Conservation (phyloP, 1,140 invertebrate genomes). For the Brachystomella parvula region DNA sequence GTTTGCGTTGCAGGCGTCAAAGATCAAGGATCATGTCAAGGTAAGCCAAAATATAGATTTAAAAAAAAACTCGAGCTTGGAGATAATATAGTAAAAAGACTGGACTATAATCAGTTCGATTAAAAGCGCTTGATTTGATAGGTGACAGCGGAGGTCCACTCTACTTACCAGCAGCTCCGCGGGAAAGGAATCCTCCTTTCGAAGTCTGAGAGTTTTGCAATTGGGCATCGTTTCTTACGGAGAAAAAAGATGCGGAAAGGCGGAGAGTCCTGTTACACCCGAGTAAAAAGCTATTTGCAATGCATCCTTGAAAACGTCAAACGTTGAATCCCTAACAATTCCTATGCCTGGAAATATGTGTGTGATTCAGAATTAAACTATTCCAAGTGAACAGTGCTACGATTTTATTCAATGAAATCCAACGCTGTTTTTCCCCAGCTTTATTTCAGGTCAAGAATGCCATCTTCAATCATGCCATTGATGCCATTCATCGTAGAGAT, state of each 20-base stretch:
- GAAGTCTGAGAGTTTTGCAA: slow-evolving; percentile 24
- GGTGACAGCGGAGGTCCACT: slow-evolving; percentile 16
- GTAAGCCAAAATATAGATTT: background rate
- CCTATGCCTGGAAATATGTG: too few relatives aligned
- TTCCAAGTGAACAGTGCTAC: too few relatives aligned
- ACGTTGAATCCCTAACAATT: too few relatives aligned
- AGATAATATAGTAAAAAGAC: too few relatives aligned
- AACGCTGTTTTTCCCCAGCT: too few relatives aligned
- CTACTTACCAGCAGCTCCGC: background rate
- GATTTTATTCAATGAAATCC: too few relatives aligned
- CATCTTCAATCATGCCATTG: too few relatives aligned
- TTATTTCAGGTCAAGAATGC: too few relatives aligned
- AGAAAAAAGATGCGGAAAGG: slow-evolving; percentile 20
- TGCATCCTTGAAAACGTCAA: slow-evolving; percentile 33
- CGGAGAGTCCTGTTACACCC: slow-evolving; percentile 34
- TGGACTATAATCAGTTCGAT: too few relatives aligned
- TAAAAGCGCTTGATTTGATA: background rate
- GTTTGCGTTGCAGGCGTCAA: slow-evolving; percentile 30
- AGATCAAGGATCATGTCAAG: slow-evolving; percentile 25
- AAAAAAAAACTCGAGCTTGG: too few relatives aligned
- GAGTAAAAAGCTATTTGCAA: slow-evolving; percentile 26
- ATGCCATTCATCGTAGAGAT: too few relatives aligned
- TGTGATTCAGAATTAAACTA: too few relatives aligned
- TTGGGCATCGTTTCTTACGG: slow-evolving; percentile 33
- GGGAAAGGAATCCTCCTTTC: background rate